Base-by-base conservation (phyloP, 2,797 vertebrate species). In the Sorex maritimensis region DNA sequence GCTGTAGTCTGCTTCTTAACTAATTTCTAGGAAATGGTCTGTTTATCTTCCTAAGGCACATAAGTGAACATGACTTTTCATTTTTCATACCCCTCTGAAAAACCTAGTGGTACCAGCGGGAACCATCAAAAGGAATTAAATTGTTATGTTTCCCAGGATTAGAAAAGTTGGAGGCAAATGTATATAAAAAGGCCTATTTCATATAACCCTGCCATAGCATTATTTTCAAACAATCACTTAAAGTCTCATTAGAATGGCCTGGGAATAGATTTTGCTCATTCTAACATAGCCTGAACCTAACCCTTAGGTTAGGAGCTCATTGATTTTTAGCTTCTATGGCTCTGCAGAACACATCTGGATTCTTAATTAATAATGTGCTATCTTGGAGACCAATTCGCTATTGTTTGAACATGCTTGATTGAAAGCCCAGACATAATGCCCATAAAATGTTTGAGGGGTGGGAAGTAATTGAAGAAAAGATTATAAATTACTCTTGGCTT, bases 311-410 rank as follows among this genome's bases (percentile, higher is more conserved):
- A 96, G 73, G 80, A 21, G 71, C 26, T 44, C 94, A 93, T 86
- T 4, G 63, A 97, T 81, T 82, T 75, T 92, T 10, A 86, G 86
- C 10, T 26, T 80, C 90, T 41, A 68, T 63, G 81, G 86, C 10
- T 96, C 82, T 96, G 78, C 78, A 86, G 97, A 97, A 82, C 38
- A 94, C 79, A 96, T 96, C 88, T 96, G 77, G 65, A 71, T 92
- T 87, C 90, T 97, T 96, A 97, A 97, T 97, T 96, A 93, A 92
- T 88, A 93, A 92, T 95, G 95, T 4, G 17, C 49, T 94, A 95
- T 69, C 72, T 95, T 72, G 46, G 58, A 95, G 93, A 89, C 73
- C 94, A 97, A 96, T 96, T 80, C 92, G 67, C 74, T 81, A 72
- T 61, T 86, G 2, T 86, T 94, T 96, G 95, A 97, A 73, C 86